Evolutionary conservation across 2,888 invertebrate genomes (phyloP).

Genomic region (Incurvaria masculella): DNA sequence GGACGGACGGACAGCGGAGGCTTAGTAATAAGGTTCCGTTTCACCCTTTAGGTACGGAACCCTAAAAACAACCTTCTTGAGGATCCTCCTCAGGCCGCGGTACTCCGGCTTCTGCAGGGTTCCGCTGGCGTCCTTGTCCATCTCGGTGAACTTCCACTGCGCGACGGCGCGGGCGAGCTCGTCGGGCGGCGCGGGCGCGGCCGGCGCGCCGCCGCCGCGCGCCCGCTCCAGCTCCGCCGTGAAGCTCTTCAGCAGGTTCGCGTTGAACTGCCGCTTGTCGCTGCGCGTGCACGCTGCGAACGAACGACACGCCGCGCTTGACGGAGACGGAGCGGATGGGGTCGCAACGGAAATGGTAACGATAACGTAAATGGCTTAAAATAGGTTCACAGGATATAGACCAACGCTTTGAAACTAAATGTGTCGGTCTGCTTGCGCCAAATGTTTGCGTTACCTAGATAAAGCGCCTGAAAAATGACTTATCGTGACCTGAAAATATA

Average conservation of each 20-base stretch:
- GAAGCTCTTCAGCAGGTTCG: slow-evolving; percentile 81
- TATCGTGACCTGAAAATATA: not conserved
- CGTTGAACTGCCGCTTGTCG: slow-evolving; percentile 79
- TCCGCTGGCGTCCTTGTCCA: slow-evolving; percentile 79
- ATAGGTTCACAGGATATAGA: too few relatives aligned
- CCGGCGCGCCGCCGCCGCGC: slow-evolving; percentile 21
- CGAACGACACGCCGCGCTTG: slow-evolving; percentile 3
- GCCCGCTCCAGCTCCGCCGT: slow-evolving; percentile 69
- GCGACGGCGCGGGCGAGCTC: slow-evolving; percentile 58
- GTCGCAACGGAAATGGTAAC: too few relatives aligned
- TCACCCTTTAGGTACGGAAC: too few relatives aligned
- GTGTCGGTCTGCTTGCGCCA: too few relatives aligned
- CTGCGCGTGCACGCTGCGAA: slow-evolving; percentile 63
- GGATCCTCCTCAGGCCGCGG: slow-evolving; percentile 72
- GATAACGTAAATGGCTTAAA: too few relatives aligned
- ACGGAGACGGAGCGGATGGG: slow-evolving; percentile 3
- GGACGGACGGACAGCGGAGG: too few relatives aligned
- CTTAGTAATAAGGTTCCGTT: too few relatives aligned
- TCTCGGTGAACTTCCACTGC: slow-evolving; percentile 86
- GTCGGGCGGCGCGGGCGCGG: slow-evolving; percentile 25
- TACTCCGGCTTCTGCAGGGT: slow-evolving; percentile 79
- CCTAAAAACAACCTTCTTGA: slow-evolving; percentile 85
- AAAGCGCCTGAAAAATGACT: too few relatives aligned
- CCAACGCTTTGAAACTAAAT: too few relatives aligned
- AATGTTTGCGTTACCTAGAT: too few relatives aligned